Evolutionary conservation across 2,797 vertebrate species (phyloP), one percentile per base, ranked within the genome.

Genomic region (Pseudochromis fuscus): DNA sequence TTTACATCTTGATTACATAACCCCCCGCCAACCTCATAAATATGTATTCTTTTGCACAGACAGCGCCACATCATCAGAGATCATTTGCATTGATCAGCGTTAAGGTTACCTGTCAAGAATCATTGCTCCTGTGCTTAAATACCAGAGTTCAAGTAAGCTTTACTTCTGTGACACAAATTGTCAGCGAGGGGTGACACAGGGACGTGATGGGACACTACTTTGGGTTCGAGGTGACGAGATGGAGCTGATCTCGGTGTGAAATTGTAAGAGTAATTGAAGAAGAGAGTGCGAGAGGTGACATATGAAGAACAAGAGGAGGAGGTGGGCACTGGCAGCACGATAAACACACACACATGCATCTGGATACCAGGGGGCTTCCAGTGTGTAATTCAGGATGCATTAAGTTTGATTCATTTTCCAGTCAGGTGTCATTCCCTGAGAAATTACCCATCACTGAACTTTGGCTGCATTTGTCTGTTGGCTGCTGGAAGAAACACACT

Each of bases 1-100:
- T 82, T 71, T 58, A 69, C 67, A 68, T 80, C 65, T 31, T 88
- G 84, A 87, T 84, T 84, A 64, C 24, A 46, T 66, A 75, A 73
- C 42, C 63, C 64, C 50, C 67, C 53, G 61, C 72, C 68, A 60
- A 24, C 19, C 42, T 1, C 67, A 82, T 90, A 55, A 83, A 82
- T 89, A 87, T 82, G 52, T 52, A 86, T 66, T 35, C 19, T 38
- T 58, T 56, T 40, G 33, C 9, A 31, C 40, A 63, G 77, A 62
- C 40, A 40, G 69, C 4, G 1, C 37, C 55, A 45, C 67, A 67
- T 75, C 60, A 78, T 85, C 61, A 30, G 46, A 71, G 49, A 46
- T 75, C 52, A 84, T 77, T 71, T 68, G 60, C 78, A 65, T 57
- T 62, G 72, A 68, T 88, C 49, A 31, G 8, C 30, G 35, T 50